Evolutionary conservation across 1,140 invertebrate species (phyloP).

Genomic region (Drosophila watanabei): DNA sequence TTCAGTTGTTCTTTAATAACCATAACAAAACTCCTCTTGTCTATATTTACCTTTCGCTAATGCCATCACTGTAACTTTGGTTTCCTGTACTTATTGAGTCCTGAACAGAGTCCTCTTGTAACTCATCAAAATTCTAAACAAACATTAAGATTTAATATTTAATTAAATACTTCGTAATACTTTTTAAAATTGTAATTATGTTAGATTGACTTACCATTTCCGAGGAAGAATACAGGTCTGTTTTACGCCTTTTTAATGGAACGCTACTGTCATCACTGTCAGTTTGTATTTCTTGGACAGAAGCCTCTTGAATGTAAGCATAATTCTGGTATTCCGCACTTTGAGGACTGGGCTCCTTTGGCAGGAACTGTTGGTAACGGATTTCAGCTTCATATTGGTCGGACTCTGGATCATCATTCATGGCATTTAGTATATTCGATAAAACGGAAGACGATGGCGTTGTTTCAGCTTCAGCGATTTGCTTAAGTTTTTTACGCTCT

Average conservation of each 20-base stretch:
- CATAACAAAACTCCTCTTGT: background rate
- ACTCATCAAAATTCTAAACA: background rate
- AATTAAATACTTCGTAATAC: background rate
- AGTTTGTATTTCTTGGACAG: background rate
- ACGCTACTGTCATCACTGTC: background rate
- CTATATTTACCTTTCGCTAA: slow-evolving; percentile 1
- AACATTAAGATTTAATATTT: background rate
- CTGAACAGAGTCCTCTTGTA: background rate
- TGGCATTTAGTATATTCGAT: background rate
- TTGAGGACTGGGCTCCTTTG: background rate
- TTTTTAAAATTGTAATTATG: background rate
- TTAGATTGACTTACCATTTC: background rate
- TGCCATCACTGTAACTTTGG: background rate
- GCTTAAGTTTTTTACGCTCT: background rate
- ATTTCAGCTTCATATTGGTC: background rate
- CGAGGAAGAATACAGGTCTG: background rate
- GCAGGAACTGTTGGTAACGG: background rate
- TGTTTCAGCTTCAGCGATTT: background rate
- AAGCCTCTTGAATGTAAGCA: background rate
- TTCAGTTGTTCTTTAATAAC: background rate
- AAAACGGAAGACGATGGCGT: background rate
- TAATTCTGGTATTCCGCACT: background rate
- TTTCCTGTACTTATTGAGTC: background rate
- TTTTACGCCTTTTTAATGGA: background rate
- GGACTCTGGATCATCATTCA: background rate